Base-by-base conservation (phyloP, 2,113 vertebrate genomes). In the Pyrgilauda ruficollis region DNA sequence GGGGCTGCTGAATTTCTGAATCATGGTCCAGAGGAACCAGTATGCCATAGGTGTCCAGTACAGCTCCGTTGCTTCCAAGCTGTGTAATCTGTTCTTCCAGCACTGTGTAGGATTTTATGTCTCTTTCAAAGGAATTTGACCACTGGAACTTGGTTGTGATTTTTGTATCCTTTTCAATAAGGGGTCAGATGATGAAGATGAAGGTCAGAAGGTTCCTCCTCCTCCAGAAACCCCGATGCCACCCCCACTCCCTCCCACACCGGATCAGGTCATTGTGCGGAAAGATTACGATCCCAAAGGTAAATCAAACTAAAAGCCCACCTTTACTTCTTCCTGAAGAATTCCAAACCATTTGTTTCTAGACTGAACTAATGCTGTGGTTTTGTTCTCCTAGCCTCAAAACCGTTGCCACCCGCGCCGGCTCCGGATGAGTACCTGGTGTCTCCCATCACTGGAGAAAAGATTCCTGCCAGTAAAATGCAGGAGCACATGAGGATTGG, bases 281-380 rank as follows among this genome's bases (percentile, higher is more conserved):
- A 99, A 99, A 90, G 99, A 99, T 97, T 99, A 99, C 0, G 99
- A 99, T 95, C 99, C 99, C 77, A 99, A 99, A 98, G 99, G 99
- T 99, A 96, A 86, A 62, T 21, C 24, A 22, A 28, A 28, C 23
- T 50, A 13, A 26, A 59, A 11, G 28, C 1, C 0, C 13, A 19
- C 8, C 6, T 72, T 41, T 9, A 9, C 53, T 82, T 66, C 53
- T 74, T 55, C 61, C 47, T 24, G 41, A 46, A 5, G 7, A 58
- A 28, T 18, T 77, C 28, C 75, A n/a, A 37, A 41, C 6, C 23
- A 0, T 39, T 78, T 70, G 11, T 59, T 89, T 58, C 68, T 33
- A 14, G 44, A 14, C 68, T 31, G 12, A 63, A 2, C 30, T 21
- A 84, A 78, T 30, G 2, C 8, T 35, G 22, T 62, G 72, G 61